Evolutionary conservation across 1,140 invertebrate genomes (phyloP), one percentile per base, ranked within the genome.

Genomic region (Drosophila suzukii): DNA sequence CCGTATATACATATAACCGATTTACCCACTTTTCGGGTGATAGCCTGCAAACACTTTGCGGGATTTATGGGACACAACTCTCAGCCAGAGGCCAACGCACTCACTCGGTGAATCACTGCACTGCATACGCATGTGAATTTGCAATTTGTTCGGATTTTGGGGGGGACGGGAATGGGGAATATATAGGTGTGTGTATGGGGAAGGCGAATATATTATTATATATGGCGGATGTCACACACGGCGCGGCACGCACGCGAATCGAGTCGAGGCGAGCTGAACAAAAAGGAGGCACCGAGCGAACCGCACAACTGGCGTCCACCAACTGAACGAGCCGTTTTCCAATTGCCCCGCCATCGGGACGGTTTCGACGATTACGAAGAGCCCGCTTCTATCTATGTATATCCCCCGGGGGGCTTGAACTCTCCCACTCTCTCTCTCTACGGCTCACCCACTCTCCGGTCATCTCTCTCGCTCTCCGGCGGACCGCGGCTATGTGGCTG

Each of bases 241-340:
- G 50, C 66, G 43, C 65, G 57, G 36, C 67, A 71, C 65, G 66
- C 70, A 70, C 57, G 56, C 61, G 46, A 46, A 44, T 39, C 46
- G 24, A 53, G 12, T 30, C 51, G 39, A 59, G 58, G 41, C 15
- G 50, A 53, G 15, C 30, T 36, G 32, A 53, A 36, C 17, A 11
- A 43, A 70, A 78, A 82, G 83, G 79, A 83, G 75, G 46, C 79
- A 85, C 61, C 83, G 76, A 88, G 65, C 80, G 80, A 73, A 79
- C 80, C 66, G 83, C 63, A 58, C 84, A 84, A 89, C 68, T 59
- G 79, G 63, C 80, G 76, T 70, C 56, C 75, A 77, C 80, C 73
- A 88, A 88, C 83, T 88, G 80, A 88, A 89, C 63, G 47, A 49
- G 57, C 49, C 77, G 58, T 62, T 84, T 73, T 63, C 38, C 71